Percentiles rank a stretch among this genome's conserved stretches.
Evolutionary conservation across 2,888 invertebrate genomes (phyloP).

Genomic region (Cryptus armator): DNA sequence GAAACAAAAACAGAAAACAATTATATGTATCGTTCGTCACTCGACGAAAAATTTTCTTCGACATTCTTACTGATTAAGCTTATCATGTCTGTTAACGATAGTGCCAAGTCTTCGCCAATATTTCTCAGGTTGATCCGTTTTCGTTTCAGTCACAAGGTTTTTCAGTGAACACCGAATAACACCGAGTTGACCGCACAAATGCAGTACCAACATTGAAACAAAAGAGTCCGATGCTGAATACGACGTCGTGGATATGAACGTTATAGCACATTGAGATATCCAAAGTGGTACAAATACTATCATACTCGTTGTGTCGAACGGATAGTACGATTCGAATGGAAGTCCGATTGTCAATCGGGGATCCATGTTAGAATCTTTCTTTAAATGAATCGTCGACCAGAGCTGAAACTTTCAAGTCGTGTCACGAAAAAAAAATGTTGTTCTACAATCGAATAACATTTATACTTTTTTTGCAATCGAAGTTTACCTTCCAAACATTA

Average conservation of each 20-base stretch:
- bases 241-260: neutral
- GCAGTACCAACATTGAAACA: constrained; percentile 45
- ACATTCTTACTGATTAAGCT: constrained; percentile 60
- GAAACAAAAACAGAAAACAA: constrained; percentile 19
- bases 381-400: constrained; percentile 13
- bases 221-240: constrained; percentile 31
- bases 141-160: constrained; percentile 26
- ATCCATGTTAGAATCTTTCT: constrained; percentile 26
- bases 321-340: constrained; percentile 53
- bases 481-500: too few species aligned
- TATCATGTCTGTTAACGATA: constrained; percentile 69
- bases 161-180: constrained; percentile 22
- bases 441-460: neutral
- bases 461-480: too few species aligned
- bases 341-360: constrained; percentile 44
- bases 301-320: constrained; percentile 38
- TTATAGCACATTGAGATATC: neutral
- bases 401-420: constrained; percentile 14
- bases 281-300: constrained; percentile 14
- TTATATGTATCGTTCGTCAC: neutral
- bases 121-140: neutral
- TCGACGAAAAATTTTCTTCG: neutral
- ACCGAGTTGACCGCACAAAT: constrained; percentile 43
- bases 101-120: constrained; percentile 49
- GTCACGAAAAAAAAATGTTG: neutral